phyloP scores from a whole-genome alignment of 2,888 invertebrate species.

The Hermaeophaga mercurialis region DNA sequence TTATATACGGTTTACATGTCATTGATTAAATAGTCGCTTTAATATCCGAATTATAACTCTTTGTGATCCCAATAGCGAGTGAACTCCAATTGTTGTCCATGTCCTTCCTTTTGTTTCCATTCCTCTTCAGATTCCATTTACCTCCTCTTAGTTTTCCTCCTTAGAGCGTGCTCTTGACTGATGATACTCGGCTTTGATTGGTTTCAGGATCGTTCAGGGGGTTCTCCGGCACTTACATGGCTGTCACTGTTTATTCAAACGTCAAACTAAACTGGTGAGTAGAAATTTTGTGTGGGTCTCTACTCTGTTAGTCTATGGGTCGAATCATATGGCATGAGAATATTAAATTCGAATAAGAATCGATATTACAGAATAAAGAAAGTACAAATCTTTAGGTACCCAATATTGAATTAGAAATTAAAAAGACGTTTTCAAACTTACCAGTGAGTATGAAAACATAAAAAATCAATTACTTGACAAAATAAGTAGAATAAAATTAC shows the following conservation, averaged over 20 bases:
- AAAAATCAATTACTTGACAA: too few species aligned
- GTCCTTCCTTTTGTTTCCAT: background rate
- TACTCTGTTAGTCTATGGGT: conserved; percentile 6
- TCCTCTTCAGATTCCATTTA: background rate
- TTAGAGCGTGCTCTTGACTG: conserved; percentile 36
- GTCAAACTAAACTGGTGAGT: conserved; percentile 57
- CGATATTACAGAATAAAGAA: too few species aligned
- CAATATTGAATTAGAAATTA: too few species aligned
- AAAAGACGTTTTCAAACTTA: too few species aligned
- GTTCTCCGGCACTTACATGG: conserved; percentile 48
- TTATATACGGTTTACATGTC: too few species aligned
- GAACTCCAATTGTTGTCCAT: background rate
- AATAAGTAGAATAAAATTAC: too few species aligned
- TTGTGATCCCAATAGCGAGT: background rate
- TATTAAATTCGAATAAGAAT: too few species aligned
- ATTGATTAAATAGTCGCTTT: too few species aligned
- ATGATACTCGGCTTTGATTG: conserved; percentile 39
- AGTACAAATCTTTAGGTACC: too few species aligned
- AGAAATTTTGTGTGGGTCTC: conserved; percentile 20
- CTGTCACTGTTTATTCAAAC: conserved; percentile 56
- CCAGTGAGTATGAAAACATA: too few species aligned
- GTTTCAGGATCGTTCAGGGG: conserved; percentile 44
- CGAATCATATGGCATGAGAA: too few species aligned
- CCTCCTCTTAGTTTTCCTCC: background rate
- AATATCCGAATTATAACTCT: background rate